phyloP scores from a whole-genome alignment of 2,797 vertebrate genomes.

The Sebastiscus tertius region DNA sequence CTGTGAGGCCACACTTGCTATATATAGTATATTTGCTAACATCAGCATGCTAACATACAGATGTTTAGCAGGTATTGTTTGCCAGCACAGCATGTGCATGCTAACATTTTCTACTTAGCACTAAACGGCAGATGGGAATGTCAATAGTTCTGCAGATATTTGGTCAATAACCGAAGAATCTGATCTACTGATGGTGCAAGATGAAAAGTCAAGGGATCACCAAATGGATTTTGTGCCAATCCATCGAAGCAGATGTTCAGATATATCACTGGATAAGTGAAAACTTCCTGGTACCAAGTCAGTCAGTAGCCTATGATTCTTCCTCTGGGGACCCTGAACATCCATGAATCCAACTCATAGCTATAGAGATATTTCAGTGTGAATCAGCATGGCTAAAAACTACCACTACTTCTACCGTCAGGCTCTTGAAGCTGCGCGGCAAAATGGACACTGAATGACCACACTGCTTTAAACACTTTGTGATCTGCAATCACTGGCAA shows the following conservation, averaged over 20 bases:
- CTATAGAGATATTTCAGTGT: background rate
- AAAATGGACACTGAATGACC: background rate
- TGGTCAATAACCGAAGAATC: background rate
- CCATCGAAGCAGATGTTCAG: background rate
- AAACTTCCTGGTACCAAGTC: background rate
- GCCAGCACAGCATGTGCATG: background rate
- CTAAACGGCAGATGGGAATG: background rate
- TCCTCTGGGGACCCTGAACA: background rate
- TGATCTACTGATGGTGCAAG: background rate
- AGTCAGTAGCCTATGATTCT: background rate
- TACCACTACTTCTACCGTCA: background rate
- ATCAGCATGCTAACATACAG: background rate
- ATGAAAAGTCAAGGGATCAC: background rate
- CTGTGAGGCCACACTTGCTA: background rate
- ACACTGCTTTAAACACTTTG: background rate
- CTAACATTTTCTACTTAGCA: background rate
- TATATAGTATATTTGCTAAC: background rate
- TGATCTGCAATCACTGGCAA: background rate
- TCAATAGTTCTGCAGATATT: background rate
- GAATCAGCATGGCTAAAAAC: background rate
- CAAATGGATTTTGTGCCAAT: background rate
- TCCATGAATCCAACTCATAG: background rate
- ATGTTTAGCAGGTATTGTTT: background rate
- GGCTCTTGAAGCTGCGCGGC: background rate
- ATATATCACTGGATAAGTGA: background rate